Conservation (phyloP, 37 sponge, comb jelly and placozoan species). For the Ianthella basta region DNA sequence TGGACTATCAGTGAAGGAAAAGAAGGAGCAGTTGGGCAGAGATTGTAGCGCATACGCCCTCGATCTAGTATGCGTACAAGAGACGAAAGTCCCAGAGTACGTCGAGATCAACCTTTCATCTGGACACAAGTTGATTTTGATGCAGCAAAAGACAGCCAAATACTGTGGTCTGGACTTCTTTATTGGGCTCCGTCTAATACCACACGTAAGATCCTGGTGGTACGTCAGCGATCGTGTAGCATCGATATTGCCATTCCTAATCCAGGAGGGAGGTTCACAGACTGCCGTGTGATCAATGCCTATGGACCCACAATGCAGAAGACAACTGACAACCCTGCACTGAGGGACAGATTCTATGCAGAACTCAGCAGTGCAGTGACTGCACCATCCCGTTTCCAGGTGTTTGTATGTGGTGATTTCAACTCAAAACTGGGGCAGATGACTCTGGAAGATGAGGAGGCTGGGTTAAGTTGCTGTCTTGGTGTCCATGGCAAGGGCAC, state of each 20-base stretch:
- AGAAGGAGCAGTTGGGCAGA: no score
- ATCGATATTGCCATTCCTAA: conserved; percentile 8
- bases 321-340: background rate
- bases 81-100: no score
- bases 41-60: no score
- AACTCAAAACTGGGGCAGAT: background rate
- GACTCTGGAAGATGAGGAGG: background rate
- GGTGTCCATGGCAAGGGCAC: conserved; percentile 19
- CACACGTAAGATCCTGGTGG: conserved; percentile 5
- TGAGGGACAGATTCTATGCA: conserved; percentile 1
- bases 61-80: no score
- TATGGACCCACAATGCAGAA: conserved; percentile 9
- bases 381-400: conserved; percentile 8
- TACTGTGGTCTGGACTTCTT: conserved; percentile 10
- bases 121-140: background rate
- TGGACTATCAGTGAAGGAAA: no score
- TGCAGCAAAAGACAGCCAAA: conserved; percentile 18
- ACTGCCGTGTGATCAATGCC: conserved; percentile 9
- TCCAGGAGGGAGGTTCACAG: background rate
- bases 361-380: background rate
- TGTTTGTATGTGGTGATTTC: conserved; percentile 23
- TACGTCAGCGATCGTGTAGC: conserved; percentile 19
- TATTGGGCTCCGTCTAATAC: background rate
- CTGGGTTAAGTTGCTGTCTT: background rate
- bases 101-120: no score